Conservation (phyloP, 2,113 vertebrate genomes). For the Phrynocephalus versicolor region DNA sequence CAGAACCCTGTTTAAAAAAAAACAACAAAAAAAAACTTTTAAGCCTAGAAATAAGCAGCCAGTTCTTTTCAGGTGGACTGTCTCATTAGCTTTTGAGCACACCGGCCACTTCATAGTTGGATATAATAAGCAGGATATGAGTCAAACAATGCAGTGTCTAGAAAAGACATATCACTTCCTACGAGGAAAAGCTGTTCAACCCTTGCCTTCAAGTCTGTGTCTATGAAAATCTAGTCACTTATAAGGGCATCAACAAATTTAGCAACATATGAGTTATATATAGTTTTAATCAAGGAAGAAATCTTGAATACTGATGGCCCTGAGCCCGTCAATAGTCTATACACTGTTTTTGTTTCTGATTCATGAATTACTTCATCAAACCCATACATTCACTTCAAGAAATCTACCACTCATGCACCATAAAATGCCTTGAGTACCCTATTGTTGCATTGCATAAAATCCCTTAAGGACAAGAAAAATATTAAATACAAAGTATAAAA, state of each 20-base stretch:
- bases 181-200: not conserved
- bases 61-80: constrained; percentile 22
- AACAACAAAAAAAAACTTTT: no score
- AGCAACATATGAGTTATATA: constrained; percentile 8
- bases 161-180: not conserved
- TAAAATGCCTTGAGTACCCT: constrained; percentile 40
- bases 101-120: not conserved
- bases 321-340: not conserved
- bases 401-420: constrained; percentile 32
- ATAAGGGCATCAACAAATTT: not conserved
- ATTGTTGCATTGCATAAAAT: constrained; percentile 51
- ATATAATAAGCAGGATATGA: constrained; percentile 5
- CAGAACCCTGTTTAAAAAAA: not conserved
- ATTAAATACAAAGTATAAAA: constrained; percentile 4
- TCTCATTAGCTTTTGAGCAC: constrained; percentile 26
- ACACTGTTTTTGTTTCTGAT: constrained; percentile 28
- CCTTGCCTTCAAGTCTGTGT: not conserved
- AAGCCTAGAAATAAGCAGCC: constrained; percentile 6
- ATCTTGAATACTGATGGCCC: not conserved
- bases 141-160: not conserved
- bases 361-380: constrained; percentile 44
- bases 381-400: not conserved
- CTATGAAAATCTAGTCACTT: not conserved
- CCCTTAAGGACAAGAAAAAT: not conserved
- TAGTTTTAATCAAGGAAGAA: constrained; percentile 34